Evolutionary conservation across 2,113 vertebrate genomes (phyloP).

Genomic region (Ochotona curzoniae): DNA sequence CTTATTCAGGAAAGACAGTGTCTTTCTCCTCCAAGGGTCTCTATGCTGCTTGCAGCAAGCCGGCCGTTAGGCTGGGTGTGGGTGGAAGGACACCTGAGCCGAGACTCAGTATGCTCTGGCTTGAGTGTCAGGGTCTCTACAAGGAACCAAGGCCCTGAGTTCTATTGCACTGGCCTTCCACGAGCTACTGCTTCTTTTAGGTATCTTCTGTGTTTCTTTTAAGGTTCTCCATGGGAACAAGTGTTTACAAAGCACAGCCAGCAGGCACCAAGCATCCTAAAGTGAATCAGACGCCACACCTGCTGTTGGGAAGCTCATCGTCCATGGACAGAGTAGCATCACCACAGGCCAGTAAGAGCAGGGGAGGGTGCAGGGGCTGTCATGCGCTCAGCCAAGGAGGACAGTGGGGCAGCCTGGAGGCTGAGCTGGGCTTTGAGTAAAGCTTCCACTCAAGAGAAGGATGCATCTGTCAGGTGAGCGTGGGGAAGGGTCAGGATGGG

Average conservation of each 20-base stretch:
- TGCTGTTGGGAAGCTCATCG: not conserved
- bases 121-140: not conserved
- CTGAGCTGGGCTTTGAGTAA: not conserved
- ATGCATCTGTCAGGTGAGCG: not conserved
- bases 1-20: not conserved
- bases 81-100: not conserved
- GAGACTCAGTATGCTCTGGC: not conserved
- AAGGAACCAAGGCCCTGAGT: not conserved
- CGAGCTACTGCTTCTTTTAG: not conserved
- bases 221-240: not conserved
- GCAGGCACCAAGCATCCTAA: not conserved
- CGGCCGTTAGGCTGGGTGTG: not conserved
- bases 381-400: accelerated
- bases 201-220: not conserved
- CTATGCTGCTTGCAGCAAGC: not conserved
- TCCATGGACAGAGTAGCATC: no score
- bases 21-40: not conserved
- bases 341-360: accelerated
- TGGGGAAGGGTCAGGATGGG: no score
- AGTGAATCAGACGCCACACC: not conserved
- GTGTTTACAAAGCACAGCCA: not conserved
- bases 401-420: not conserved
- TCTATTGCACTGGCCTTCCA: not conserved
- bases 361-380: accelerated
- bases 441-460: not conserved